Conservation (phyloP, 2,113 vertebrate species). For the Microcebus ravelobensis region DNA sequence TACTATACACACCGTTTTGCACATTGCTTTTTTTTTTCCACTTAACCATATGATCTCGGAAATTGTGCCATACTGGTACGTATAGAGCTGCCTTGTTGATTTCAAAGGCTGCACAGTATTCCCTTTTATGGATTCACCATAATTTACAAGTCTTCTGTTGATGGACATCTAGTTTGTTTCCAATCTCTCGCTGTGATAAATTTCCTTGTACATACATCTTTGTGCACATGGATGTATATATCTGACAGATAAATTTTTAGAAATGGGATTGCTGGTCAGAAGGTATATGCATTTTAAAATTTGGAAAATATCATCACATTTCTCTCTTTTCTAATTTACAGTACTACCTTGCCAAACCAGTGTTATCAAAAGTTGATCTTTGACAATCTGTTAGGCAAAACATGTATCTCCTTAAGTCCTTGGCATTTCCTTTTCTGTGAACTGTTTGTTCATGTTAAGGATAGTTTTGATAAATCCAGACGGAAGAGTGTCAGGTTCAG, state of each 20-base stretch:
- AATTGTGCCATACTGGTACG: conserved; percentile 35
- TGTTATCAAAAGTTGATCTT: conserved; percentile 48
- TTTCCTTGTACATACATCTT: not conserved
- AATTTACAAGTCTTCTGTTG: conserved; percentile 32
- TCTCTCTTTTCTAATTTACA: conserved; percentile 21
- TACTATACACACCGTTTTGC: not conserved
- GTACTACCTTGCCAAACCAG: conserved; percentile 38
- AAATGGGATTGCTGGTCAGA: conserved; percentile 46
- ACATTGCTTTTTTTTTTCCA: not conserved
- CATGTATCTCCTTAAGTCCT: not conserved
- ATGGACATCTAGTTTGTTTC: conserved; percentile 38
- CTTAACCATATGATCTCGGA: conserved; percentile 53
- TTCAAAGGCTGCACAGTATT: not conserved
- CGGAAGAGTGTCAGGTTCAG: conserved; percentile 36
- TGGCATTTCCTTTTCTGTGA: conserved; percentile 31
- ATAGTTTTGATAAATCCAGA: conserved; percentile 43
- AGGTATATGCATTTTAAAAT: conserved; percentile 44
- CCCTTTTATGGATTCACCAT: not conserved
- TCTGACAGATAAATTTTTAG: conserved; percentile 33
- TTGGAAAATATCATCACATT: conserved; percentile 14
- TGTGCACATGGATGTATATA: not conserved
- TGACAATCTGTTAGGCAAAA: conserved; percentile 70
- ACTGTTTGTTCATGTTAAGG: conserved; percentile 23
- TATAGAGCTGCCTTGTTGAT: conserved; percentile 46
- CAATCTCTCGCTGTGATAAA: not conserved